These are phyloP conservation scores for Oreocharis arfaki DNA, from an alignment of 2,113 vertebrate genomes.

Conservation along the genomic window DNA sequence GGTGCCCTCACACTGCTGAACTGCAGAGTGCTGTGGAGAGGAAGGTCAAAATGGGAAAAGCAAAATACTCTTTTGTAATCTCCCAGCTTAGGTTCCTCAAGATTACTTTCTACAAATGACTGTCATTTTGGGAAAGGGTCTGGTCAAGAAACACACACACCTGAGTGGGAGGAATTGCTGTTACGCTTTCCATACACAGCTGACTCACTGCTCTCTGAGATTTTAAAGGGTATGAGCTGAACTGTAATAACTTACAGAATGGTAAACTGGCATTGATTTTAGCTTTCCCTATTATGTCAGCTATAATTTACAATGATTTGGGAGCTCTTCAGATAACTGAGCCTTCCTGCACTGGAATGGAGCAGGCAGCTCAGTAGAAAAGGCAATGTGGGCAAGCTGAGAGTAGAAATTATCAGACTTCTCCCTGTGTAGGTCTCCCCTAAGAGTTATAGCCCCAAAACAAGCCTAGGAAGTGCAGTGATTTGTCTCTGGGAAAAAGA, in stretches of 20 bases:
- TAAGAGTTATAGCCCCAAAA: background rate
- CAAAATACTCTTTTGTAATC: background rate
- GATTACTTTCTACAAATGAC: background rate
- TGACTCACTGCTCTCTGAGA: background rate
- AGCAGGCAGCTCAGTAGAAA: background rate
- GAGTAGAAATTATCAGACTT: background rate
- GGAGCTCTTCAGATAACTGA: background rate
- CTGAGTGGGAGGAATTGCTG: background rate
- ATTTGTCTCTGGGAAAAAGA: background rate
- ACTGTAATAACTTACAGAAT: background rate
- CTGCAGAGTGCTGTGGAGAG: background rate
- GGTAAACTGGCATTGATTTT: background rate
- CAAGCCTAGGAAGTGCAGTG: background rate
- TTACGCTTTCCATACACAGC: background rate
- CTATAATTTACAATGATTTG: background rate
- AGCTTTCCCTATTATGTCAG: background rate
- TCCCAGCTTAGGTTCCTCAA: background rate
- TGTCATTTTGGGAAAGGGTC: background rate
- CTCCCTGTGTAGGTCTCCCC: background rate
- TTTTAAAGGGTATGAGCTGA: background rate
- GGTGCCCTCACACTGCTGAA: background rate
- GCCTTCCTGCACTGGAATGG: background rate
- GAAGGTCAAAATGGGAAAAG: background rate
- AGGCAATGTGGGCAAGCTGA: background rate
- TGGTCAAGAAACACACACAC: background rate